Evolutionary conservation across 2,113 vertebrate species (phyloP).

Genomic region (Tor tambroides): DNA sequence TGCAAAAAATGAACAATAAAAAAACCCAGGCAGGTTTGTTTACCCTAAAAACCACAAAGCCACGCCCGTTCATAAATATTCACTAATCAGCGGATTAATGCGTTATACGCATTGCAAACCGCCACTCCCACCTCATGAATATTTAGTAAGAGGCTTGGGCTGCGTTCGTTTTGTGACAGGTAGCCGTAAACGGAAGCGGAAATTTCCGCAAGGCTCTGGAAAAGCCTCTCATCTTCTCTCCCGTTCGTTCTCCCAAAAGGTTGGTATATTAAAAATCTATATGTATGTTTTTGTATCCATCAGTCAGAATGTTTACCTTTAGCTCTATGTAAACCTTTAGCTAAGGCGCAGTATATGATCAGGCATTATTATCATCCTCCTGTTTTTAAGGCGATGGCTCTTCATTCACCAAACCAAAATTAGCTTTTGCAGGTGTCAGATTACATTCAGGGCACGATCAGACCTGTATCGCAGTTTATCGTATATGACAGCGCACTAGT

Average conservation of each 20-base stretch:
- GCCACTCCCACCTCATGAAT: slow-evolving; percentile 30
- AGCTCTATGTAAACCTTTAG: background rate
- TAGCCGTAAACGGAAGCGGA: slow-evolving; percentile 58
- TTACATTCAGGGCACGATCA: slow-evolving; percentile 30
- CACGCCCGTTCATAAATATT: background rate
- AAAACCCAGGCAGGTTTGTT: background rate
- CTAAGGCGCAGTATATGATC: background rate
- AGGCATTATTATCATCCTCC: background rate
- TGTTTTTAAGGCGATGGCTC: slow-evolving; percentile 24
- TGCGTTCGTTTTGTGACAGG: slow-evolving; percentile 40
- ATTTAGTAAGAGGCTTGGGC: slow-evolving; percentile 26
- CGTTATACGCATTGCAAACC: no score
- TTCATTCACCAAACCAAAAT: slow-evolving; percentile 19
- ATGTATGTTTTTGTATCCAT: background rate
- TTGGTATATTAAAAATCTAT: slow-evolving; percentile 35
- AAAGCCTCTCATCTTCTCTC: slow-evolving; percentile 42
- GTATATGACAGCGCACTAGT: background rate
- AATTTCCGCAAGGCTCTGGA: slow-evolving; percentile 43
- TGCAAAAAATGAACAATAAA: no score
- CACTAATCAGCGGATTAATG: background rate
- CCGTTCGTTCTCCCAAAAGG: slow-evolving; percentile 43
- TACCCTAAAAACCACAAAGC: background rate
- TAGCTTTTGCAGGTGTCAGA: slow-evolving; percentile 32
- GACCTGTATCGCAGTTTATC: background rate
- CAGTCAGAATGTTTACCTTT: no score